phyloP scores from a whole-genome alignment of 2,113 vertebrate genomes.

The Serinus canaria region DNA sequence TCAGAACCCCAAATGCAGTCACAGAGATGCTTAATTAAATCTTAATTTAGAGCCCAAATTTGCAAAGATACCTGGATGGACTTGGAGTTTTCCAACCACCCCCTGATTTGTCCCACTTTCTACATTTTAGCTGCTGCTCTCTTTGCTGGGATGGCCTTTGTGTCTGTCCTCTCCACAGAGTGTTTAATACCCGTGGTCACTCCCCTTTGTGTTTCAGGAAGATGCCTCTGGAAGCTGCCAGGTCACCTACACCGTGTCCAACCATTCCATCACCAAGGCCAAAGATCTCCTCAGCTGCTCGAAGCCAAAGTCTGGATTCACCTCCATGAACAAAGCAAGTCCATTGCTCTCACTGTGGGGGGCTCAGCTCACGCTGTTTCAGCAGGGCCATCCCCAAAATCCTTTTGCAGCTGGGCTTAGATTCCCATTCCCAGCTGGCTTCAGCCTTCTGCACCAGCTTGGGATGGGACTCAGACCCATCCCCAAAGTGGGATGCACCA shows the following conservation, averaged over 20 bases:
- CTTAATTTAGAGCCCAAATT: background rate
- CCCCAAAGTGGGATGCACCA: background rate
- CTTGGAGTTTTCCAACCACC: background rate
- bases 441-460: background rate
- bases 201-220: constrained; percentile 20
- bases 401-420: background rate
- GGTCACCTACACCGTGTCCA: background rate
- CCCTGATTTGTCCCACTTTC: fast-evolving
- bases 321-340: constrained; percentile 59
- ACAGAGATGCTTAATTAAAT: background rate
- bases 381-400: background rate
- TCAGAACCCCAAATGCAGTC: background rate
- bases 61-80: background rate
- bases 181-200: too few relatives aligned
- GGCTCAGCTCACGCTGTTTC: background rate
- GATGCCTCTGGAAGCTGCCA: constrained; percentile 60
- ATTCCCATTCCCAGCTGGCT: background rate
- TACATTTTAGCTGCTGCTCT: background rate
- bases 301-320: background rate
- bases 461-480: background rate
- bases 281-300: constrained; percentile 66
- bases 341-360: background rate
- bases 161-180: background rate
- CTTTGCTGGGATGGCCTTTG: background rate
- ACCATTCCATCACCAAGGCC: constrained; percentile 47